These are phyloP conservation scores for Dasypus novemcinctus DNA, from an alignment of 2,113 vertebrate species.

Conservation along the genomic window DNA sequence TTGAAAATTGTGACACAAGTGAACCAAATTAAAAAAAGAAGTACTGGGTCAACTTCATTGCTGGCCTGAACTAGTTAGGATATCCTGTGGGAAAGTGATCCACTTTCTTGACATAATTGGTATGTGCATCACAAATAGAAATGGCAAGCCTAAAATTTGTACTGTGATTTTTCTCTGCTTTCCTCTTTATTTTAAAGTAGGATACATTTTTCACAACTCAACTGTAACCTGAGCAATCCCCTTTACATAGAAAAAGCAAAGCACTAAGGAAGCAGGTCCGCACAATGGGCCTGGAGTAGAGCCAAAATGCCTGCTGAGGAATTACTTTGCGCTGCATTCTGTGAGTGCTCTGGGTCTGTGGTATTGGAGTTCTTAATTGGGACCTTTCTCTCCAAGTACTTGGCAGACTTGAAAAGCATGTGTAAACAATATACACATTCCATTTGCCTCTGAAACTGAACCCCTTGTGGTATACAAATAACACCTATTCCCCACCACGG, in stretches of 20 bases:
- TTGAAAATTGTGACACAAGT: background rate
- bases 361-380: background rate
- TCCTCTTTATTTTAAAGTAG: background rate
- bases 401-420: background rate
- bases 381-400: background rate
- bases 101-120: slow-evolving; percentile 29
- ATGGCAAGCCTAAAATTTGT: background rate
- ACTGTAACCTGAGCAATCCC: background rate
- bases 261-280: background rate
- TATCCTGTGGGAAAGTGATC: slow-evolving; percentile 51
- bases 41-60: slow-evolving; percentile 29
- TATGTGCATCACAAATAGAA: background rate
- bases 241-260: background rate
- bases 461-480: background rate
- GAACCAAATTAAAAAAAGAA: background rate
- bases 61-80: slow-evolving; percentile 43
- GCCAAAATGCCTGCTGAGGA: background rate
- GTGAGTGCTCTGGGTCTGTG: background rate
- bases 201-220: background rate
- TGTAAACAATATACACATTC: background rate
- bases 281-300: background rate
- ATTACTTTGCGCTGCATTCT: background rate
- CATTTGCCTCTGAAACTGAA: slow-evolving; percentile 8
- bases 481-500: background rate
- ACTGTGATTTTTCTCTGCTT: background rate